Conservation (phyloP, 2,113 vertebrate genomes). For the Porphyrio hochstetteri region DNA sequence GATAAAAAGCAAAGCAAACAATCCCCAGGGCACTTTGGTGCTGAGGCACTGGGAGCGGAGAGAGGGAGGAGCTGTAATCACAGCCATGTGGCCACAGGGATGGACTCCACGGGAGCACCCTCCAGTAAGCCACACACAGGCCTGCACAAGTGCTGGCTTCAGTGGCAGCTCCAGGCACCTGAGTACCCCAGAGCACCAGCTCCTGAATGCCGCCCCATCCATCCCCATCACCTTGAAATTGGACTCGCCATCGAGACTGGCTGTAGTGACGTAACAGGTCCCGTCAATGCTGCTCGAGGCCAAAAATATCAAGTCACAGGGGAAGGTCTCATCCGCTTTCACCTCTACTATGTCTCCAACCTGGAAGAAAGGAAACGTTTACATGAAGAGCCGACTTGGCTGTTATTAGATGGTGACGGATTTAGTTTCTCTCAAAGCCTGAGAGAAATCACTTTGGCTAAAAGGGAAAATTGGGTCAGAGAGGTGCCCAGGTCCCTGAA, state of each 20-base stretch:
- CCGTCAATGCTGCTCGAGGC: constrained; percentile 86
- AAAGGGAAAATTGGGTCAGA: neutral
- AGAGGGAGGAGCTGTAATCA: neutral
- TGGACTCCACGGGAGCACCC: rapidly evolving
- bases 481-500: rapidly evolving
- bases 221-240: constrained; percentile 88
- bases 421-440: neutral
- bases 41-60: neutral
- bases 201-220: rapidly evolving
- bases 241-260: constrained; percentile 96
- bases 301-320: constrained; percentile 94
- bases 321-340: constrained; percentile 91
- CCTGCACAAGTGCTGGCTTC: neutral
- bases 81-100: neutral
- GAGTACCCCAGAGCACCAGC: neutral
- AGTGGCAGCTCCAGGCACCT: neutral
- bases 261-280: constrained; percentile 93
- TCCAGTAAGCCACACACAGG: neutral
- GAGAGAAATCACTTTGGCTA: neutral
- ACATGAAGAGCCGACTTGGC: neutral
- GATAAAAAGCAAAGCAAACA: neutral
- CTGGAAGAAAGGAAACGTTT: constrained; percentile 55
- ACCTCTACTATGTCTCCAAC: constrained; percentile 96
- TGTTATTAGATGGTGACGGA: rapidly evolving
- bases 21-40: neutral